These are phyloP conservation scores for Diaperis boleti DNA, from an alignment of 2,888 invertebrate species.

Conservation along the genomic window DNA sequence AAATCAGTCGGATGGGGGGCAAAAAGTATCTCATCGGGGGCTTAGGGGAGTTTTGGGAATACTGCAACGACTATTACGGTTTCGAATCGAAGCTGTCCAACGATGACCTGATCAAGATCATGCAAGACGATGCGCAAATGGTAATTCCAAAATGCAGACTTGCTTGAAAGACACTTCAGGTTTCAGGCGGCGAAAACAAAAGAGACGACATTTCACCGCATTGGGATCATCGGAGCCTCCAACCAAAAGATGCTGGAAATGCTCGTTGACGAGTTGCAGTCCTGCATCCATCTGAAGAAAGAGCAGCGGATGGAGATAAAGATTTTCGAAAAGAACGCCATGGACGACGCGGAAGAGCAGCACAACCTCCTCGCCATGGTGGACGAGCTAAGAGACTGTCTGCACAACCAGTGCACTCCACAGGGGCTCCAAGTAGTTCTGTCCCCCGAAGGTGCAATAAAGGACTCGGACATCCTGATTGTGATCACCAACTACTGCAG, in stretches of 20 bases:
- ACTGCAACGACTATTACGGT: constrained; percentile 72
- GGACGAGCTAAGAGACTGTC: not conserved
- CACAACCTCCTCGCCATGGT: not conserved
- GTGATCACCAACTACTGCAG: not conserved
- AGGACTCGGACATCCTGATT: not conserved
- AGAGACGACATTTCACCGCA: constrained; percentile 20
- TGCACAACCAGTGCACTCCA: not conserved
- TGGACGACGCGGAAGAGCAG: constrained; percentile 38
- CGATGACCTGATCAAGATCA: constrained; percentile 18
- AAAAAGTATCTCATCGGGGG: constrained; percentile 72
- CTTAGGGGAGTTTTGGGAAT: constrained; percentile 72
- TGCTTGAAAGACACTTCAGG: constrained; percentile 43
- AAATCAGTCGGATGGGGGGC: constrained; percentile 69
- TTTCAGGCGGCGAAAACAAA: constrained; percentile 32
- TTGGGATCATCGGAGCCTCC: constrained; percentile 58
- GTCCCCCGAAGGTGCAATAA: not conserved
- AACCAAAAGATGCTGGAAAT: constrained; percentile 49
- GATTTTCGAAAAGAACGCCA: constrained; percentile 56
- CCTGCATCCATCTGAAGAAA: constrained; percentile 50
- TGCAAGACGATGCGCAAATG: constrained; percentile 25
- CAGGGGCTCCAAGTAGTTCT: not conserved
- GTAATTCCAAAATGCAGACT: constrained; percentile 1
- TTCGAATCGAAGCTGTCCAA: constrained; percentile 55
- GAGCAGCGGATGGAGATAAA: constrained; percentile 53
- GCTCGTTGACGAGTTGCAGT: constrained; percentile 56